Base-by-base conservation (phyloP, 2,888 invertebrate genomes). In the Pegoplata infirma region DNA sequence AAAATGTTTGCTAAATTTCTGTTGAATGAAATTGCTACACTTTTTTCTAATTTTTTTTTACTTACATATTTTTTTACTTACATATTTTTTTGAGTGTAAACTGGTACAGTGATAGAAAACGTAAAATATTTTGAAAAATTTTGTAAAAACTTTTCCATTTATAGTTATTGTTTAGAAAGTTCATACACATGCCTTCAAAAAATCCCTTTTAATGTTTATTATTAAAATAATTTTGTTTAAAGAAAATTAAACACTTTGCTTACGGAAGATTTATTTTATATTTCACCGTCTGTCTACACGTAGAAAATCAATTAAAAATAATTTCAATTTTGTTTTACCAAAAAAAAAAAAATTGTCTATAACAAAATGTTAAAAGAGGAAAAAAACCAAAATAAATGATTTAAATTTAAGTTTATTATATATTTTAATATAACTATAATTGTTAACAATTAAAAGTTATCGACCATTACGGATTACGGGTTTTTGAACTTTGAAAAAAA, bases 241-340 rank as follows among this genome's bases (percentile, higher is more conserved):
- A 51, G 49, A 23, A 21, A 23, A 51, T 23, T 12, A n/a, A 46
- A 12, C 12, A 16, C 8, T 16, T 25, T 53, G 16, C 23, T 28
- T 25, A 25, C 5, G 36, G n/a, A 10, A 36, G n/a, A 32, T 3
- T 5, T 25, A 25, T 17, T 19, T 49, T 3, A 49, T 17, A 10
- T 49, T n/a, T n/a, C n/a, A n/a, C n/a, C 3, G 19, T 17, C 21
- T 25, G 25, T 51, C 51, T 23, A 53, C 84, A 82, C 82, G 82
- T 84, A 82, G 66, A 51, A 82, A 84, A 84, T 84, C 82, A 84
- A 82, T 84, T 84, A 83, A 82, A 84, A 75, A 82, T 82, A 79
- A 81, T 82, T 82, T 80, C 36, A 75, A 51, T 7, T 59, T 58
- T 40, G 56, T 51, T n/a, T 73, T 47, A 47, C 23, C 14, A n/a